Percentiles rank a stretch among this genome's conserved stretches.
phyloP scores from a whole-genome alignment of 2,797 vertebrate species.

The Etheostoma perlongum region DNA sequence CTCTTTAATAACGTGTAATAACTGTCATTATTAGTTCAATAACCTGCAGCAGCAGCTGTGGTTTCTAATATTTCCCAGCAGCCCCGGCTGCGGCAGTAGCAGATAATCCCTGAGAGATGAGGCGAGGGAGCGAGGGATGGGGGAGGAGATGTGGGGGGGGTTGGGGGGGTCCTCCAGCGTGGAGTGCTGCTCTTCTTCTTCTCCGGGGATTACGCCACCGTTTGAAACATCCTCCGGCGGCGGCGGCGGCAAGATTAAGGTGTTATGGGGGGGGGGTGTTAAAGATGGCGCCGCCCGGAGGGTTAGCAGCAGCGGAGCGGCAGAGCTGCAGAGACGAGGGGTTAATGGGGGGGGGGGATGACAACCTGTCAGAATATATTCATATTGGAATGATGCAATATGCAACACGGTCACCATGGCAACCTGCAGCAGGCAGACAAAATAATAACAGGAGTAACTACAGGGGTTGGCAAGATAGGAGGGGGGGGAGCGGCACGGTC shows the following conservation, averaged over 20 bases:
- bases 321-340: background rate
- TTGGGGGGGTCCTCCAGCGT: constrained; percentile 77
- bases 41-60: constrained; percentile 44
- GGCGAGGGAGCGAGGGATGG: constrained; percentile 61
- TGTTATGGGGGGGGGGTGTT: constrained; percentile 73
- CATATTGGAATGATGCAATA: too few species aligned
- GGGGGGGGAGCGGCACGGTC: too few species aligned
- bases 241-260: constrained; percentile 67
- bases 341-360: constrained; percentile 35
- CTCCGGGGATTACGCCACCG: constrained; percentile 79
- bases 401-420: too few species aligned
- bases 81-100: constrained; percentile 66
- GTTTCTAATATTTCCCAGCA: constrained; percentile 84
- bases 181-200: constrained; percentile 74
- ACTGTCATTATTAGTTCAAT: constrained; percentile 68
- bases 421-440: too few species aligned
- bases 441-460: too few species aligned
- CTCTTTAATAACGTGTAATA: constrained; percentile 46
- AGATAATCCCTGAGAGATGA: constrained; percentile 88
- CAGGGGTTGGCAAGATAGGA: too few species aligned
- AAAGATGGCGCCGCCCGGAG: constrained; percentile 53
- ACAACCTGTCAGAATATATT: too few species aligned
- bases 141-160: constrained; percentile 55
- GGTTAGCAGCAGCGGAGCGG: constrained; percentile 36
- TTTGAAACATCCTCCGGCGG: constrained; percentile 84